A percentile compares a stretch with the other conserved stretches of the same genome.
phyloP scores from a whole-genome alignment of 2,888 invertebrate species.

The Leucophenga maculata region DNA sequence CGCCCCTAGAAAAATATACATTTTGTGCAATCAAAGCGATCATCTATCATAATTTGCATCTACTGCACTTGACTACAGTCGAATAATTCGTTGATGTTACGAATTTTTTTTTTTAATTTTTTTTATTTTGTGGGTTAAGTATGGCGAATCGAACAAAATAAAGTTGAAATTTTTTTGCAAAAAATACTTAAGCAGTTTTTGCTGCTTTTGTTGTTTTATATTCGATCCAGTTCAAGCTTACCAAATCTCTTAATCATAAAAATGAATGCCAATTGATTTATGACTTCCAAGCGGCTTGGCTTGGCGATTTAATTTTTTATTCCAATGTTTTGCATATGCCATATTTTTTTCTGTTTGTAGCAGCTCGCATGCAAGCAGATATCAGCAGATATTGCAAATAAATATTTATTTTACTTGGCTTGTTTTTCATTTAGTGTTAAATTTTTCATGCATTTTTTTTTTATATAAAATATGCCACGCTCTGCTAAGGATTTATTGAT shows the following conservation, averaged over 20 bases:
- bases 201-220: not conserved
- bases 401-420: too few relatives aligned
- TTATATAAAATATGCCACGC: too few relatives aligned
- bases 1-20: not conserved
- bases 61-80: slow-evolving; percentile 1
- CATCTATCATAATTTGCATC: slow-evolving; percentile 18
- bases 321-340: too few relatives aligned
- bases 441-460: too few relatives aligned
- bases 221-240: not conserved
- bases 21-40: slow-evolving; percentile 11
- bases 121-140: not conserved
- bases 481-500: too few relatives aligned
- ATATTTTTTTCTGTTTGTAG: too few relatives aligned
- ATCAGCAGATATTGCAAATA: not conserved
- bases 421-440: too few relatives aligned
- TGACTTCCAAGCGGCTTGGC: slow-evolving; percentile 1
- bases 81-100: not conserved
- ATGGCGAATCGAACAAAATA: not conserved
- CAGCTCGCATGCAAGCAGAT: not conserved
- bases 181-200: not conserved
- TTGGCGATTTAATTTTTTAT: not conserved
- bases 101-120: too few relatives aligned
- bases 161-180: not conserved
- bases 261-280: slow-evolving; percentile 26
- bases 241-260: slow-evolving; percentile 6